Evolutionary conservation across 2,113 vertebrate genomes (phyloP).

Genomic region (Naja naja): DNA sequence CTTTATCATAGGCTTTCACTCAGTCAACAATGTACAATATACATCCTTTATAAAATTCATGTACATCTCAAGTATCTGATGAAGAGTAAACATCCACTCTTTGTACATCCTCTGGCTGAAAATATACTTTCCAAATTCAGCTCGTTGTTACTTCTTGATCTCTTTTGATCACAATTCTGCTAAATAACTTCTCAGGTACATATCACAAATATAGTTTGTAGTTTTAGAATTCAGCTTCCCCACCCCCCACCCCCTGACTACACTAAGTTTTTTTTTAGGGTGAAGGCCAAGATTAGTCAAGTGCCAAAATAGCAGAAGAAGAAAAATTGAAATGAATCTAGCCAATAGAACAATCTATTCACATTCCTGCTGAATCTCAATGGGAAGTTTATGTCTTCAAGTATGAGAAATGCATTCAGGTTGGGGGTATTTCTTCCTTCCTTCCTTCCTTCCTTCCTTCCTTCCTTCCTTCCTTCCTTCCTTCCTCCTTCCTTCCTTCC

Average conservation of each 20-base stretch:
- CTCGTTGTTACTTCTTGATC: not conserved
- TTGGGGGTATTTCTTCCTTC: not conserved
- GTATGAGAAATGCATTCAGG: not conserved
- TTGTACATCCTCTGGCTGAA: not conserved
- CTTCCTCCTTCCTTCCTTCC: too few species aligned
- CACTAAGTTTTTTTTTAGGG: not conserved
- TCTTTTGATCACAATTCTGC: not conserved
- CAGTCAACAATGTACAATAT: not conserved
- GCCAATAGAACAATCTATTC: not conserved
- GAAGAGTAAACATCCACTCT: not conserved
- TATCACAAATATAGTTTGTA: not conserved
- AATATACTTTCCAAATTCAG: not conserved
- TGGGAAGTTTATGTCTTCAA: not conserved
- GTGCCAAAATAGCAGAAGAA: not conserved
- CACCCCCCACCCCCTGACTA: accelerated
- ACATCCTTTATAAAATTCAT: not conserved
- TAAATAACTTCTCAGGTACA: not conserved
- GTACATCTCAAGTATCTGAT: not conserved
- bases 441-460: too few species aligned
- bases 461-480: too few species aligned
- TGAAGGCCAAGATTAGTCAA: not conserved
- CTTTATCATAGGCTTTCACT: not conserved
- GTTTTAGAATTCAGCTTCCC: not conserved
- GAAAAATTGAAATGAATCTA: not conserved
- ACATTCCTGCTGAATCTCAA: not conserved